These are phyloP conservation scores for Semaprochilodus insignis DNA, from an alignment of 2,797 vertebrate species.

Conservation along the genomic window DNA sequence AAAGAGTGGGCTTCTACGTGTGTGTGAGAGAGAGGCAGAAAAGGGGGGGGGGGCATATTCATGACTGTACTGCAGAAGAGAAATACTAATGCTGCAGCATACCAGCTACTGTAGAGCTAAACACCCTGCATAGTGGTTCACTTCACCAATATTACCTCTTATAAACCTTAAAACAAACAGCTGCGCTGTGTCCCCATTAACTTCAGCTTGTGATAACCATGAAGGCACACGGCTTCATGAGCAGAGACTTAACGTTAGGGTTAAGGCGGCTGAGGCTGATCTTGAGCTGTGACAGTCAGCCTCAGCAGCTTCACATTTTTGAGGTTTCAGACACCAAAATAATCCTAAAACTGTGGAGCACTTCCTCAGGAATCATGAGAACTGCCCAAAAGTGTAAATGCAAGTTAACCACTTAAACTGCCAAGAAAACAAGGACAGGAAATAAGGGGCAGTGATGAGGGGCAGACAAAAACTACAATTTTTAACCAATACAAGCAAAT, in stretches of 20 bases:
- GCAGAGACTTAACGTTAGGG: constrained; percentile 22
- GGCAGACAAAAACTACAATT: background rate
- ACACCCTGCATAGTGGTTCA: background rate
- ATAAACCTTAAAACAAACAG: background rate
- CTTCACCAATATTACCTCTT: background rate
- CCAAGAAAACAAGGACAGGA: background rate
- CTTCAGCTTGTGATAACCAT: background rate
- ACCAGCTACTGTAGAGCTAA: background rate
- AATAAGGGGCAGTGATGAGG: background rate
- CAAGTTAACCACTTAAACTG: background rate
- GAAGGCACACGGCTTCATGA: constrained; percentile 16
- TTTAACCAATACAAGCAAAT: background rate
- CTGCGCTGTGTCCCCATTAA: background rate
- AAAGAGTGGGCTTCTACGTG: background rate
- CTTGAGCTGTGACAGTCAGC: constrained; percentile 31
- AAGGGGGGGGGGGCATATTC: background rate
- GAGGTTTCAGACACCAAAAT: constrained; percentile 55
- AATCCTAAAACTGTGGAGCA: constrained; percentile 35
- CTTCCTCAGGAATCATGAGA: constrained; percentile 20
- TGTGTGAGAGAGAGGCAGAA: background rate
- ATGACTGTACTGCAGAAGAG: background rate
- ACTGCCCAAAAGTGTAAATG: constrained; percentile 2
- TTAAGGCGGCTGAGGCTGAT: constrained; percentile 38
- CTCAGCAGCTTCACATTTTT: constrained; percentile 50
- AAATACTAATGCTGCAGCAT: background rate